These are phyloP conservation scores for Eurois occulta DNA, from an alignment of 2,888 invertebrate genomes.

Conservation along the genomic window DNA sequence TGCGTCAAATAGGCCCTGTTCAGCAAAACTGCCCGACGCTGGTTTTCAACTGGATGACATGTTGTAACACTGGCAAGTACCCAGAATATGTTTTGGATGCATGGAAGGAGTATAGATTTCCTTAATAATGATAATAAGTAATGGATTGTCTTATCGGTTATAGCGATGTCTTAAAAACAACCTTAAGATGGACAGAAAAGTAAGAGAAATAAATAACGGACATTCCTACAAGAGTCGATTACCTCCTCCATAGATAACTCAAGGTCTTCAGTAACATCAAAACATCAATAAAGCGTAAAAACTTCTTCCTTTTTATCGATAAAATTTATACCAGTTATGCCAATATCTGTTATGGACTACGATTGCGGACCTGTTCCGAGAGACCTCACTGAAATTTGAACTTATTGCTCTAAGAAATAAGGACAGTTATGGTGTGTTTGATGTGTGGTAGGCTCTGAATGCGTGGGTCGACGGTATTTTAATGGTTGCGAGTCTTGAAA, in stretches of 20 bases:
- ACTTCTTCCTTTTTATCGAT: conserved; percentile 70
- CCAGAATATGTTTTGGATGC: background rate
- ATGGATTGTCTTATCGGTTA: background rate
- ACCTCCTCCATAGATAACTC: conserved; percentile 42
- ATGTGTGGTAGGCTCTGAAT: conserved; percentile 58
- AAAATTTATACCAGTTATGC: conserved; percentile 67
- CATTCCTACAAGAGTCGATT: conserved; percentile 14
- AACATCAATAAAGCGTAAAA: conserved; percentile 62
- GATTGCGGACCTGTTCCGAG: conserved; percentile 66
- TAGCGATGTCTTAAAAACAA: background rate
- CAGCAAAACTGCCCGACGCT: no score
- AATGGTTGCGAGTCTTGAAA: conserved; percentile 75
- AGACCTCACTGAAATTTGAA: conserved; percentile 52
- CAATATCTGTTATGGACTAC: conserved; percentile 67
- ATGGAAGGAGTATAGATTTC: no score
- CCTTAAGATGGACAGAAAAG: background rate
- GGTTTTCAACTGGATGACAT: no score
- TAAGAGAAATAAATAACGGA: conserved; percentile 1
- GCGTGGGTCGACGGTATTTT: conserved; percentile 81
- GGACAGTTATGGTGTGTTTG: conserved; percentile 67
- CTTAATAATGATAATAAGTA: background rate
- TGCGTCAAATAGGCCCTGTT: no score
- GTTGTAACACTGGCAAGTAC: background rate
- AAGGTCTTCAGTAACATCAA: conserved; percentile 58
- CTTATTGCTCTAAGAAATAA: conserved; percentile 66